Evolutionary conservation across 2,113 vertebrate genomes (phyloP).

Genomic region (Gymnobelideus leadbeateri): DNA sequence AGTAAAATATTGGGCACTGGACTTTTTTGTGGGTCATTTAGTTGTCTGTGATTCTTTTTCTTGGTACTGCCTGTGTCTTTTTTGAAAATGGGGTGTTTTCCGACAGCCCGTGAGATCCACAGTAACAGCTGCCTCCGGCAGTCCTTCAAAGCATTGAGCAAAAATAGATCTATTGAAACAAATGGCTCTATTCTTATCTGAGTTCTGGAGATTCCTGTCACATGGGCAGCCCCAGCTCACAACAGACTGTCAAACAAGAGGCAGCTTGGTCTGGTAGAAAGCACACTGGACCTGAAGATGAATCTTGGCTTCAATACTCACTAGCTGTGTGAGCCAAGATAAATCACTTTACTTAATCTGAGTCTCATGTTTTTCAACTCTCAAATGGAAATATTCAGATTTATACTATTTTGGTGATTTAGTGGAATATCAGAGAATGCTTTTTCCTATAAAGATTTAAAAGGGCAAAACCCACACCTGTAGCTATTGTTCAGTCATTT

Average conservation of each 20-base stretch:
- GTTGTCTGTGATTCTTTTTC: not conserved
- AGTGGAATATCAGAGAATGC: not conserved
- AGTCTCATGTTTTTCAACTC: not conserved
- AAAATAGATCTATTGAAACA: not conserved
- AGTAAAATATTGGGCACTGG: not conserved
- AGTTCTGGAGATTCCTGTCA: conserved; percentile 3
- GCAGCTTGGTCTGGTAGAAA: not conserved
- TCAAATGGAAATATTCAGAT: not conserved
- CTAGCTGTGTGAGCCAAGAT: not conserved
- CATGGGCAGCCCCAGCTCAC: conserved; percentile 2
- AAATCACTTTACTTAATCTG: not conserved
- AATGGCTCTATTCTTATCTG: not conserved
- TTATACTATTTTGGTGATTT: not conserved
- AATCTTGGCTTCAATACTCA: not conserved
- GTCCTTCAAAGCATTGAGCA: not conserved
- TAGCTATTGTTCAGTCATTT: not conserved
- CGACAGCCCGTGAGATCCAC: not conserved
- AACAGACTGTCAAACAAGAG: conserved; percentile 1
- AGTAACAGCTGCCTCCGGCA: conserved; percentile 7
- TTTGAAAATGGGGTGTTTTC: not conserved
- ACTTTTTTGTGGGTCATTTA: not conserved
- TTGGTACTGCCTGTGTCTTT: not conserved
- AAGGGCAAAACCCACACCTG: not conserved
- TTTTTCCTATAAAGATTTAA: not conserved
- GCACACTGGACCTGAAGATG: not conserved